These are phyloP conservation scores for Amblyopsis rosae DNA, from an alignment of 2,113 vertebrate genomes.

Conservation along the genomic window DNA sequence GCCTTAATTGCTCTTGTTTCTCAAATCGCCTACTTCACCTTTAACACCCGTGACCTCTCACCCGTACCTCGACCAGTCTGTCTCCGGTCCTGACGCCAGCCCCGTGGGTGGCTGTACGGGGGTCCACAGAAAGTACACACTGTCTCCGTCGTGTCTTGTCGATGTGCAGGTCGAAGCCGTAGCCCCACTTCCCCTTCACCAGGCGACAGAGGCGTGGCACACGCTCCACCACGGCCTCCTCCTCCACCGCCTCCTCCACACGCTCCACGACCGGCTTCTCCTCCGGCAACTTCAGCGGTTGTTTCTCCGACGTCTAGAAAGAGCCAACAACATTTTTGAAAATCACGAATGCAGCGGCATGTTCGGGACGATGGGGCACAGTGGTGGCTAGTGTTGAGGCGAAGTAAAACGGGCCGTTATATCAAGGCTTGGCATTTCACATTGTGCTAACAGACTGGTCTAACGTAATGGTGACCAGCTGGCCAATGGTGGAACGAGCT, in stretches of 20 bases:
- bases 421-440: background rate
- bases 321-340: too few relatives aligned
- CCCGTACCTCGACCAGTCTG: conserved; percentile 87
- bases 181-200: conserved; percentile 82
- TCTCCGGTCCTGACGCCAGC: conserved; percentile 86
- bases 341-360: too few relatives aligned
- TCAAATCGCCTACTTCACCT: too few relatives aligned
- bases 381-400: too few relatives aligned
- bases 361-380: too few relatives aligned
- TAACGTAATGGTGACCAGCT: too few relatives aligned
- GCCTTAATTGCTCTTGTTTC: too few relatives aligned
- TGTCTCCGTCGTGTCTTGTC: conserved; percentile 86
- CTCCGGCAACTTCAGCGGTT: background rate
- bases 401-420: too few relatives aligned
- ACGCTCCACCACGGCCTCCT: conserved; percentile 64
- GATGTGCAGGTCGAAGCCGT: conserved; percentile 94
- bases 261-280: conserved; percentile 66
- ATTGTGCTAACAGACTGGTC: conserved; percentile 4
- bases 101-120: conserved; percentile 79
- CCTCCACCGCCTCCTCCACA: conserved; percentile 66
- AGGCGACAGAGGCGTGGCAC: conserved; percentile 88
- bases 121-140: conserved; percentile 90
- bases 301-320: background rate
- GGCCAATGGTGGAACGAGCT: too few relatives aligned
- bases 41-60: background rate